Conservation (phyloP, 2,113 vertebrate species). For the Psittacus erithacus region DNA sequence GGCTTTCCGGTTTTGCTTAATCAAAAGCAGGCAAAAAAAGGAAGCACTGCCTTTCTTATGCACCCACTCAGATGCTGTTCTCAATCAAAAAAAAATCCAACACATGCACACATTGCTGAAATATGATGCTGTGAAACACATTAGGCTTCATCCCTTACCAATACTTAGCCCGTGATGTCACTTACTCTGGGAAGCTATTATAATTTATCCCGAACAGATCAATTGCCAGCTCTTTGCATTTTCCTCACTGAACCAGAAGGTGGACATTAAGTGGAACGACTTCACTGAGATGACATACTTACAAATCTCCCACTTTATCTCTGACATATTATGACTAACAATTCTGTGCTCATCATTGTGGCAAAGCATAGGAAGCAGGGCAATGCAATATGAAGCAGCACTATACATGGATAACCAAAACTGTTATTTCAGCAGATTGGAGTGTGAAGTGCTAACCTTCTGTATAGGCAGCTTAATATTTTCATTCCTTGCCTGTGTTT, state of each 20-base stretch:
- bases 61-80: background rate
- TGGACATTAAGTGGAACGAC: background rate
- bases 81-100: background rate
- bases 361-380: background rate
- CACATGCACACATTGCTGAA: background rate
- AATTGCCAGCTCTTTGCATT: background rate
- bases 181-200: background rate
- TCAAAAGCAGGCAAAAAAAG: background rate
- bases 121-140: background rate
- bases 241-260: background rate
- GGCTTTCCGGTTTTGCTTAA: background rate
- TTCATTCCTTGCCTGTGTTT: background rate
- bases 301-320: background rate
- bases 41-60: background rate
- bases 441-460: background rate
- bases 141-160: background rate
- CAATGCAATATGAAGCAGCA: background rate
- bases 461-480: background rate
- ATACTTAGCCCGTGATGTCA: fast-evolving
- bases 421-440: background rate
- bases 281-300: background rate
- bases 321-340: background rate
- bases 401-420: background rate
- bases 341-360: background rate
- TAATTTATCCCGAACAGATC: background rate